Percentiles rank a stretch among this genome's conserved stretches.
phyloP scores from a whole-genome alignment of 1,140 invertebrate genomes.

The Brachionus plicatilis region DNA sequence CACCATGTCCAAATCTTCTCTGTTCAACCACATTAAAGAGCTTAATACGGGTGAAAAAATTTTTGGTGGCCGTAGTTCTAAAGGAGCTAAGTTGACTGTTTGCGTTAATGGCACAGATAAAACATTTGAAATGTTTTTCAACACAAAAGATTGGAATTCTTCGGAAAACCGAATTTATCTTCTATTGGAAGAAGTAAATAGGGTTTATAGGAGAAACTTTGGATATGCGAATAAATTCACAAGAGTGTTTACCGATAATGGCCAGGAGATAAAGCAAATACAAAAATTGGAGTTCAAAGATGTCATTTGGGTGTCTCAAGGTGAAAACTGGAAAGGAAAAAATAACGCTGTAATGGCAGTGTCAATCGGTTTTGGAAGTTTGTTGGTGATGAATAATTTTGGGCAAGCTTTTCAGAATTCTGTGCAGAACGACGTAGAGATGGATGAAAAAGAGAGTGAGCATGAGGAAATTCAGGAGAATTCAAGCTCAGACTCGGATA shows the following conservation, averaged over 20 bases:
- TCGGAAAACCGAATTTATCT: conserved; percentile 4
- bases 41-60: conserved; percentile 1
- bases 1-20: not conserved
- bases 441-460: not conserved
- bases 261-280: conserved; percentile 28
- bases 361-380: not conserved
- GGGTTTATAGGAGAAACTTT: not conserved
- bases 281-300: not conserved
- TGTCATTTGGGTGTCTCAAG: conserved; percentile 20
- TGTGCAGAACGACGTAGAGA: not conserved
- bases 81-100: not conserved
- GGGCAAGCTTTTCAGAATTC: not conserved
- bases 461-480: not conserved
- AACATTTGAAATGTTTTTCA: conserved; percentile 17
- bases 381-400: not conserved
- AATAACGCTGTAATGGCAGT: not conserved
- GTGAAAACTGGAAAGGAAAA: conserved; percentile 30
- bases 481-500: not conserved
- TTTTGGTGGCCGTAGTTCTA: not conserved
- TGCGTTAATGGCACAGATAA: not conserved
- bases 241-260: not conserved
- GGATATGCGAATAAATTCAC: conserved; percentile 9
- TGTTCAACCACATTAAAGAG: conserved; percentile 6
- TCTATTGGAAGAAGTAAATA: conserved; percentile 15
- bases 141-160: conserved; percentile 30